Evolutionary conservation across 2,113 vertebrate species (phyloP), one percentile per base, ranked within the genome.

Genomic region (Chauna torquata): DNA sequence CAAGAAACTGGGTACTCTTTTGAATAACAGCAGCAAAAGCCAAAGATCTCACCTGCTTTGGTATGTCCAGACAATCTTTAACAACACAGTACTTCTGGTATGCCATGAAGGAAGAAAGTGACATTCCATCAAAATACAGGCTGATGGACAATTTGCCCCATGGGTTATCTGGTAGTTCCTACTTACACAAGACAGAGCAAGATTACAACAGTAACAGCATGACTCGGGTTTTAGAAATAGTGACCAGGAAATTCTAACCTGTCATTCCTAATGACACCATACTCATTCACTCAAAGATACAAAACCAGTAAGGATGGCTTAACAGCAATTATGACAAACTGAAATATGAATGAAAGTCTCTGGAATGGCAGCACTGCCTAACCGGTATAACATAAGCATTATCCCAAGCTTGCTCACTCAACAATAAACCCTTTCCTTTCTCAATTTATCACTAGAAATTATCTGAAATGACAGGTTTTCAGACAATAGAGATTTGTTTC

Each of bases 101-200:
- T 42, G 98, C 98, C 98, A 99, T 97, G 97, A 99, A 98, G 71
- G 92, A 98, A 38, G 98, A 98, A 84, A 99, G 97, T 0, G 98
- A 98, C 94, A 99, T 96, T 32, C 98, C 98, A 80, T 98, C 98
- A 95, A 99, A 96, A 77, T 98, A 98, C 52, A 99, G 90, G 83
- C 97, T 97, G 74, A 99, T 80, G 12, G 97, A 98, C 80, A 99
- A 57, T 28, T 97, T 98, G 16, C 34, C 97, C 86, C 96, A 96
- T 2, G 98, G 98, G 55, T 97, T 96, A 54, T 96, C 77, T 12
- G 99, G 98, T 19, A 98, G 96, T 64, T 99, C 98, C 99, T 99
- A 52, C 54, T 90, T 66, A 82, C 70, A 32, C 38, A 93, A 54
- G 88, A 95, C n/a, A 95, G 95, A 88, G 9, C 11, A 92, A 55